phyloP scores from a whole-genome alignment of 2,888 invertebrate species.

The Choristoneura rosaceana region DNA sequence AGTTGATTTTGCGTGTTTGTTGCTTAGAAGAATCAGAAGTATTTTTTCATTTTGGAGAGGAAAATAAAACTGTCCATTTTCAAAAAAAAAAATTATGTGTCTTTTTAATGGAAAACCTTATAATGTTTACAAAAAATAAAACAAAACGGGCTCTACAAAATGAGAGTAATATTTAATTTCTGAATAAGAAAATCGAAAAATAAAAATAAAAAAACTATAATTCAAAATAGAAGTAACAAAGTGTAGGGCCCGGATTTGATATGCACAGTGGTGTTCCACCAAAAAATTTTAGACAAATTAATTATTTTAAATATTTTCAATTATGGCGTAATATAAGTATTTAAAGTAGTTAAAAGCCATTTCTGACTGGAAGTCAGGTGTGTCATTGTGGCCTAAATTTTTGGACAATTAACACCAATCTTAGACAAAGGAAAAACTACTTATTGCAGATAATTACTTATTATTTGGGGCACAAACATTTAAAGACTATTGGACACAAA shows the following conservation, averaged over 20 bases:
- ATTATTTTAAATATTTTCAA: not conserved
- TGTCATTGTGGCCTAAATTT: conserved; percentile 66
- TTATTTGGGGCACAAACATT: conserved; percentile 74
- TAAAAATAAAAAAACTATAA: too few species aligned
- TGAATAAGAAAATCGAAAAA: too few species aligned
- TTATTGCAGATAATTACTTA: conserved; percentile 63
- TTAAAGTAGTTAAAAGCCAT: not conserved
- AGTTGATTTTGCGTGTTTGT: too few species aligned
- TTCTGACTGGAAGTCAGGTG: not conserved
- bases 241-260: not conserved
- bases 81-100: too few species aligned
- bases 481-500: conserved; percentile 68
- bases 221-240: not conserved
- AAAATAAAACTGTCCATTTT: too few species aligned
- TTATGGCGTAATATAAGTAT: not conserved
- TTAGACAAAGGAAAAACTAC: conserved; percentile 66
- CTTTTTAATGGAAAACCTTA: too few species aligned
- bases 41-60: too few species aligned
- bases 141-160: too few species aligned
- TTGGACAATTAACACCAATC: conserved; percentile 71
- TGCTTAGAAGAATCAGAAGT: too few species aligned
- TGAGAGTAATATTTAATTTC: too few species aligned
- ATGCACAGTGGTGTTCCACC: conserved; percentile 13
- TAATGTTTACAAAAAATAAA: too few species aligned
- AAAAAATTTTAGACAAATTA: not conserved